These are phyloP conservation scores for Menura novaehollandiae DNA, from an alignment of 2,113 vertebrate genomes.

Conservation along the genomic window DNA sequence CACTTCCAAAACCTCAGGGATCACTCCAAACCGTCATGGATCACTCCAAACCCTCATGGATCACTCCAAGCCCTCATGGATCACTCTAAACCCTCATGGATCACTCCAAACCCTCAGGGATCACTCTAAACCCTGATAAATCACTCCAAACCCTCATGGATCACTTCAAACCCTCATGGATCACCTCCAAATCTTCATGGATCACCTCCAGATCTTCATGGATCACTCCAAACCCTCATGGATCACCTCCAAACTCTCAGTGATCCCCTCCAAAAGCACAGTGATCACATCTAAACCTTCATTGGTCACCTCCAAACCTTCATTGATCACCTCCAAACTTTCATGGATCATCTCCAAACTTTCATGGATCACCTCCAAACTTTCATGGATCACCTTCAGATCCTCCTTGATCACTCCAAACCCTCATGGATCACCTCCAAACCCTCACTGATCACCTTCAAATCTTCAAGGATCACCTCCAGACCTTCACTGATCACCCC, in stretches of 20 bases:
- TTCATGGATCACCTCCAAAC: rapidly evolving
- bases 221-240: not conserved
- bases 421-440: not conserved
- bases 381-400: rapidly evolving
- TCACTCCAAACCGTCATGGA: not conserved
- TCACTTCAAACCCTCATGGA: not conserved
- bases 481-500: not conserved
- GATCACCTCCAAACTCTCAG: not conserved
- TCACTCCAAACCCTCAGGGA: not conserved
- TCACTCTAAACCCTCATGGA: not conserved
- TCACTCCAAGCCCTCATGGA: not conserved
- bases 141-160: not conserved
- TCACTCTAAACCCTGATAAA: not conserved
- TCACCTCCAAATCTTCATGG: not conserved
- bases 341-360: not conserved
- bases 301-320: rapidly evolving
- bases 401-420: not conserved
- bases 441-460: not conserved
- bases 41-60: not conserved
- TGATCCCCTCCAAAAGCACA: not conserved
- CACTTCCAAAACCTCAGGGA: not conserved
- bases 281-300: not conserved
- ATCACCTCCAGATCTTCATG: not conserved
- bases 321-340: not conserved
- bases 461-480: not conserved